These are phyloP conservation scores for Parauchenoglanis ngamensis DNA, from an alignment of 2,797 vertebrate genomes.

Conservation along the genomic window DNA sequence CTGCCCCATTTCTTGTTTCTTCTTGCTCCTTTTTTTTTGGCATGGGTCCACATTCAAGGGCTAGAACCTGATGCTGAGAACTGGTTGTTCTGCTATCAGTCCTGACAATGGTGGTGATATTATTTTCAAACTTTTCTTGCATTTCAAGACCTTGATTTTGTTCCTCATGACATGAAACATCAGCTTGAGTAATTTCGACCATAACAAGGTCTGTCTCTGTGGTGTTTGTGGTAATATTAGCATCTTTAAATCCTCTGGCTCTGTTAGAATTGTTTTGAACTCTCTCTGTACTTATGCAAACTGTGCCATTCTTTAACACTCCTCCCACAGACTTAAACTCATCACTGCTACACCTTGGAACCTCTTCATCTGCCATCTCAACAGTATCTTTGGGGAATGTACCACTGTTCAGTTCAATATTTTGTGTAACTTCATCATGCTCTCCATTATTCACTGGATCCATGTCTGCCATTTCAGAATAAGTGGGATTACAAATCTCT, in stretches of 20 bases:
- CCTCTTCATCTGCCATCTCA: constrained; percentile 1
- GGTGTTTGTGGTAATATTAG: not conserved
- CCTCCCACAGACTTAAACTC: constrained; percentile 6
- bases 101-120: not conserved
- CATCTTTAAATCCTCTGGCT: not conserved
- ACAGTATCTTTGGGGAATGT: constrained; percentile 7
- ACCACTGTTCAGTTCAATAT: not conserved
- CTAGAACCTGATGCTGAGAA: constrained; percentile 10
- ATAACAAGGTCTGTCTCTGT: not conserved
- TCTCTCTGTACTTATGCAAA: not conserved
- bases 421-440: not conserved
- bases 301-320: not conserved
- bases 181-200: not conserved
- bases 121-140: constrained; percentile 25
- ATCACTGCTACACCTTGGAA: not conserved
- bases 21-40: not conserved
- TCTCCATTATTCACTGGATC: not conserved
- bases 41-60: not conserved
- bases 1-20: not conserved
- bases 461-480: not conserved
- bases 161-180: constrained; percentile 12
- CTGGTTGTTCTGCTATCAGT: not conserved
- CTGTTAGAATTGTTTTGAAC: not conserved
- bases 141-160: not conserved
- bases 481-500: not conserved